Conservation (phyloP, 1,140 invertebrate species). For the Eriosoma lanigerum region DNA sequence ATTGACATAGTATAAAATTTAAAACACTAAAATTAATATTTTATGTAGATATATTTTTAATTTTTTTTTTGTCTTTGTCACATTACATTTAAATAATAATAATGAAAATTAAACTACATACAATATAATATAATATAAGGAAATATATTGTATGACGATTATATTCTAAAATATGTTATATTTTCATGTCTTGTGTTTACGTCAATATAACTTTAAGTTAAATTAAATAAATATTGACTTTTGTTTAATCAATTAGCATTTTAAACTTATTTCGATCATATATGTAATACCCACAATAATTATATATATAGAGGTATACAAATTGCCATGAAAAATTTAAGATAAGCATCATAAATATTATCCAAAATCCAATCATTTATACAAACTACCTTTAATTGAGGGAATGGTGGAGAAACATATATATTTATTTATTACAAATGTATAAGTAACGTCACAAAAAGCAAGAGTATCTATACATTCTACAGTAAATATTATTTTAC, state of each 20-base stretch:
- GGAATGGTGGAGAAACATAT: no score
- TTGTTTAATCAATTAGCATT: not conserved
- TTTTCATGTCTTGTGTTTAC: not conserved
- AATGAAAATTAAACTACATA: not conserved
- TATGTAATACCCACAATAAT: no score
- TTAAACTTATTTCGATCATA: not conserved
- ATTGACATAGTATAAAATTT: conserved; percentile 8
- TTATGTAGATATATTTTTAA: not conserved
- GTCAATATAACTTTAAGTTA: not conserved
- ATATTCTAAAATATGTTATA: not conserved
- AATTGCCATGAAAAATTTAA: no score
- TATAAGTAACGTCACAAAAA: no score
- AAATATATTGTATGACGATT: not conserved
- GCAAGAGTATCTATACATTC: no score
- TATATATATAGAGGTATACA: no score
- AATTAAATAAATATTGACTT: not conserved
- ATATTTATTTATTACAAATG: no score
- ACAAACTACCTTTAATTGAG: no score
- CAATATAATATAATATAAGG: not conserved
- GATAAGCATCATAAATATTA: no score
- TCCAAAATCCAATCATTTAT: no score
- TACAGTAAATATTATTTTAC: no score
- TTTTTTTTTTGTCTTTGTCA: no score
- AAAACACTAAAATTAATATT: not conserved
- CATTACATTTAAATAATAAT: not conserved